phyloP scores from a whole-genome alignment of 1,140 invertebrate species.

The Choristoneura fumiferana region DNA sequence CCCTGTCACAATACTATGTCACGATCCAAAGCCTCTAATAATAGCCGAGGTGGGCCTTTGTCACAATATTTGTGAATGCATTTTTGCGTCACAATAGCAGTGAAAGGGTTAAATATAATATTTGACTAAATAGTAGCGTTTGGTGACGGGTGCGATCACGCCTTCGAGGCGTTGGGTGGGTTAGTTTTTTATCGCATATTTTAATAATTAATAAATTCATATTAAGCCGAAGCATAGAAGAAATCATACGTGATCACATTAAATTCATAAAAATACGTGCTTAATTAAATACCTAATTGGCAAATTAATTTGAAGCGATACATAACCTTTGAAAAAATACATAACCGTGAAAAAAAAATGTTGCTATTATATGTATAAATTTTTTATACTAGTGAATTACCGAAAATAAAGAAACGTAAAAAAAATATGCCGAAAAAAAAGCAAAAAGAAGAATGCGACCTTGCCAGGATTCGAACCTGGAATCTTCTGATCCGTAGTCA shows the following conservation, averaged over 20 bases:
- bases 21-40: constrained; percentile 11
- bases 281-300: no score
- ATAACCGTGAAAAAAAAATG: no score
- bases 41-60: constrained; percentile 21
- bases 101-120: constrained; percentile 20
- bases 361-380: no score
- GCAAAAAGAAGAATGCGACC: background rate
- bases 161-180: background rate
- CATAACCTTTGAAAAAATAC: no score
- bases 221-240: no score
- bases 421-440: background rate
- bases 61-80: constrained; percentile 27
- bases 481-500: constrained; percentile 86
- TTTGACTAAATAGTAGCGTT: constrained; percentile 18
- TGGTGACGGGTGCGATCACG: background rate
- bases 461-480: constrained; percentile 80
- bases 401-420: no score
- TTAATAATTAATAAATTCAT: no score
- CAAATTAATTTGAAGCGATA: no score
- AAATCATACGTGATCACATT: no score
- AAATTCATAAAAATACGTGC: no score
- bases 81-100: constrained; percentile 8
- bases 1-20: constrained; percentile 12
- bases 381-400: no score
- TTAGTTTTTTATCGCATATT: background rate